Conservation (phyloP, 64 coral and sea anemone species). For the Dendronephthya gigantea region DNA sequence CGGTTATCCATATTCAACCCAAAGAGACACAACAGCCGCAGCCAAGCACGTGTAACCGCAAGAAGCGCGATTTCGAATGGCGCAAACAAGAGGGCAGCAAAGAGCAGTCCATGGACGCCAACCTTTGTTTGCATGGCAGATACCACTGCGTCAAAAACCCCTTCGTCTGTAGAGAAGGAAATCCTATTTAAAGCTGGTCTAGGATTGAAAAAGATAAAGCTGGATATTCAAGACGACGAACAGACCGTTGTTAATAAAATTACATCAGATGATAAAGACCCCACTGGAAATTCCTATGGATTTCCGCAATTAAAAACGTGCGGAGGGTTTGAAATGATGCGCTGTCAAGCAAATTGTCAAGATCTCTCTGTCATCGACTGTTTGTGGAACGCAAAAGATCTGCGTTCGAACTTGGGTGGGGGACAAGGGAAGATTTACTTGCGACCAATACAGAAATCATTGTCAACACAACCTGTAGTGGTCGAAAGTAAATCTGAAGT, state of each 20-base stretch:
- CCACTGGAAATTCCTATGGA: background rate
- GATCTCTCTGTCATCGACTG: background rate
- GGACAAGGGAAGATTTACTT: slow-evolving; percentile 15
- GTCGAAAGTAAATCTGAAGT: background rate
- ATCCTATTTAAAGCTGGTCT: slow-evolving; percentile 29
- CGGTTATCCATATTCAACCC: background rate
- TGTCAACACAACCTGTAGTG: background rate
- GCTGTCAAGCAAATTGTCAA: background rate
- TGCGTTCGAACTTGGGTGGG: background rate
- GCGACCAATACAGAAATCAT: slow-evolving; percentile 11
- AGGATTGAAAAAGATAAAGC: slow-evolving; percentile 46
- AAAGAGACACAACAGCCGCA: no score
- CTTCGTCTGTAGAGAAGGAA: slow-evolving; percentile 25
- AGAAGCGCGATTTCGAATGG: background rate
- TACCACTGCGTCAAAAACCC: no score
- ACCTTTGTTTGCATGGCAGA: no score
- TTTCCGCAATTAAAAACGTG: slow-evolving; percentile 12
- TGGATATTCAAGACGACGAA: slow-evolving; percentile 34
- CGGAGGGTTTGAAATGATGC: slow-evolving; percentile 50
- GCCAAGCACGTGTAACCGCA: background rate
- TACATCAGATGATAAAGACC: slow-evolving; percentile 34
- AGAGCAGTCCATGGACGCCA: no score
- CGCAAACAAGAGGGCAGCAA: no score
- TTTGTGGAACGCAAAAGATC: slow-evolving; percentile 7
- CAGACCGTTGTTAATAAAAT: slow-evolving; percentile 34